These are phyloP conservation scores for Desoria tigrina DNA, from an alignment of 2,888 invertebrate species.

Conservation along the genomic window DNA sequence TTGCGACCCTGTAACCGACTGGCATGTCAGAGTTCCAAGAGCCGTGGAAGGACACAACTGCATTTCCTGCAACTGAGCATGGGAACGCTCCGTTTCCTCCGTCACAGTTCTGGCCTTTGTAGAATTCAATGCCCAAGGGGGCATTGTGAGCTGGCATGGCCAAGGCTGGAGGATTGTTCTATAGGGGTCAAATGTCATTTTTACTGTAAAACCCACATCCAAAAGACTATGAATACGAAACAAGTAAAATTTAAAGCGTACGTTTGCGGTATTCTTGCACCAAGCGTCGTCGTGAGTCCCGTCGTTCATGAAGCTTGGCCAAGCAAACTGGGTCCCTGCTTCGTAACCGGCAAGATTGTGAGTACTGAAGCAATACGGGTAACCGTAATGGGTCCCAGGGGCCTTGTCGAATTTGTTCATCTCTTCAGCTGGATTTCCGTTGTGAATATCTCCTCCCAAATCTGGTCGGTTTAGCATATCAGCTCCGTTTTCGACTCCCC, in stretches of 20 bases:
- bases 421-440: conserved; percentile 48
- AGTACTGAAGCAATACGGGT: conserved; percentile 48
- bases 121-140: conserved; percentile 46
- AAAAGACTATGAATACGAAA: too few species aligned
- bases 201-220: too few species aligned
- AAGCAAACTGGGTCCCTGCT: conserved; percentile 45
- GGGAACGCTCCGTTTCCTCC: conserved; percentile 39
- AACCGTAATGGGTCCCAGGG: conserved; percentile 45
- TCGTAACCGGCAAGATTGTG: conserved; percentile 31
- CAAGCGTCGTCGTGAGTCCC: conserved; percentile 44
- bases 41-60: conserved; percentile 46
- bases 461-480: conserved; percentile 39
- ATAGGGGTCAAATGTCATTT: too few species aligned
- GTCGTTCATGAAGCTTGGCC: conserved; percentile 43
- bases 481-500: conserved; percentile 43
- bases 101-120: conserved; percentile 35
- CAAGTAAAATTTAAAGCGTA: conserved; percentile 24
- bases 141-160: conserved; percentile 48
- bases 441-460: conserved; percentile 48
- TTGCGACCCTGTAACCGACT: conserved; percentile 42
- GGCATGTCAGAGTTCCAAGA: conserved; percentile 36
- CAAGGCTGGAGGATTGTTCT: conserved; percentile 44
- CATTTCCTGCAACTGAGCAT: conserved; percentile 41
- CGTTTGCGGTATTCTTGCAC: conserved; percentile 42
- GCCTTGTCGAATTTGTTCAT: conserved; percentile 37